These are phyloP conservation scores for Speoplatyrhinus poulsoni DNA, from an alignment of 2,113 vertebrate species.

Conservation along the genomic window DNA sequence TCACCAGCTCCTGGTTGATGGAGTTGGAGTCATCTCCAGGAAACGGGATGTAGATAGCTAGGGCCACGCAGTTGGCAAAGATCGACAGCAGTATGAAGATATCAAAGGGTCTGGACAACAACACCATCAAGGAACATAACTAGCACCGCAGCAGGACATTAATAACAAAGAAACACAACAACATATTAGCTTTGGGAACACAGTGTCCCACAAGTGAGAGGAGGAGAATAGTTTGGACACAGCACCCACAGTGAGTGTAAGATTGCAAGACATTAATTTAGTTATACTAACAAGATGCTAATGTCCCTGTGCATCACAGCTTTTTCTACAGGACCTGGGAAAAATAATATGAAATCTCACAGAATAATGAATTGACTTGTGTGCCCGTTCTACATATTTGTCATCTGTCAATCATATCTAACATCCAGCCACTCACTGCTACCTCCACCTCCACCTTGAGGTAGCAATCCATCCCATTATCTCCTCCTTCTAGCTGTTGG, in stretches of 20 bases:
- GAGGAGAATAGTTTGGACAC: not conserved
- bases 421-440: no score
- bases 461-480: not conserved
- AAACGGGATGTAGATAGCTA: constrained; percentile 99
- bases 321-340: no score
- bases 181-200: not conserved
- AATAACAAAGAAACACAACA: not conserved
- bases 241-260: no score
- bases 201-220: not conserved
- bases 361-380: no score
- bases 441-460: not conserved
- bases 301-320: no score
- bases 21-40: constrained; percentile 99
- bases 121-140: constrained; percentile 79
- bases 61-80: constrained; percentile 99
- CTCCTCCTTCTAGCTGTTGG: not conserved
- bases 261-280: no score
- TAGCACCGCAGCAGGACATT: not conserved
- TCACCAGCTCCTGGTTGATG: constrained; percentile 99
- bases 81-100: constrained; percentile 99
- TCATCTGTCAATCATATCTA: no score
- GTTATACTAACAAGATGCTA: no score
- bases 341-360: no score
- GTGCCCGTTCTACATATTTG: no score
- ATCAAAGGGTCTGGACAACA: constrained; percentile 92